Evolutionary conservation across 2,888 invertebrate species (phyloP), one percentile per base, ranked within the genome.

Genomic region (Parelbella ahira): DNA sequence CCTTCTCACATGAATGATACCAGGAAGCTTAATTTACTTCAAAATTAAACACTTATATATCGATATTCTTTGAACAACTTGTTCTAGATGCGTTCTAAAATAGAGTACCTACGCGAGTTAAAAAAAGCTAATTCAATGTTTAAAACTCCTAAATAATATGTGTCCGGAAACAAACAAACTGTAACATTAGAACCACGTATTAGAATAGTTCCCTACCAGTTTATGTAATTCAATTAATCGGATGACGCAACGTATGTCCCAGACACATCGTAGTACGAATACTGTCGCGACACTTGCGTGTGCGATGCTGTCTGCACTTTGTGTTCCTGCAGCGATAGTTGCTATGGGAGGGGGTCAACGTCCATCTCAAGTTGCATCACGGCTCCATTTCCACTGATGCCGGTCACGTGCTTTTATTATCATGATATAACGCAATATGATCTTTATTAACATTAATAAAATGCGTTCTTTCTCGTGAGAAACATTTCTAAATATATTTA

Each of bases 351-450:
- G 3, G 29, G 21, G 15, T 21, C 37, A 21, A 28, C 37, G 21
- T 13, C 21, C 29, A 44, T 36, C 32, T 25, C 37, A 33, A 28
- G 29, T 33, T 18, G 10, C 15, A 27, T 37, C 51, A 49, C 43
- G 46, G 45, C 37, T 45, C 44, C 20, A 7, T n/a, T 25, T 44
- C 25, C 13, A 41, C 36, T 37, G 33, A 15, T 38, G 41, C 44
- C 37, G 30, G 38, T 54, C 53, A 51, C 51, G 51, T 52, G 51
- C 29, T 6, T 50, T 61, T 53, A 42, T n/a, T n/a, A n/a, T n/a
- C n/a, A n/a, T n/a, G n/a, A n/a, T n/a, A n/a, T n/a, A n/a, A n/a
- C 49, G 54, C 44, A 54, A 60, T 46, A 45, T 11, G n/a, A n/a
- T n/a, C n/a, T n/a, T n/a, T n/a, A n/a, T n/a, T n/a, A 15, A 15